Evolutionary conservation across 2,797 vertebrate genomes (phyloP).

Genomic region (Selene dorsalis): DNA sequence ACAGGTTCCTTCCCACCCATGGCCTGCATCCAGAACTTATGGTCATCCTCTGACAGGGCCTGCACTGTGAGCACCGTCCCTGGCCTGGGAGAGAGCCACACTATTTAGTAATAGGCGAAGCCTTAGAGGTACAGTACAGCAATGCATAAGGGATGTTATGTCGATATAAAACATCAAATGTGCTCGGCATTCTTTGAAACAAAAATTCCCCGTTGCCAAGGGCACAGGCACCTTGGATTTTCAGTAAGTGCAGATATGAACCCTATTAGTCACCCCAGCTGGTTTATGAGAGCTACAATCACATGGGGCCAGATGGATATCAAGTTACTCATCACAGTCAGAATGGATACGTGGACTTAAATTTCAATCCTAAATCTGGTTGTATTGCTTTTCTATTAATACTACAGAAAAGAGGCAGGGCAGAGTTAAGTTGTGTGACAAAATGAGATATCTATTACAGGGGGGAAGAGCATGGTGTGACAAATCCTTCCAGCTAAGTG

Average conservation of each 20-base stretch:
- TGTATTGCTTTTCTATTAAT: slow-evolving; percentile 73
- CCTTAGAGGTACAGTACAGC: not conserved
- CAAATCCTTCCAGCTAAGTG: slow-evolving; percentile 40
- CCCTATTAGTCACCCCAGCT: slow-evolving; percentile 43
- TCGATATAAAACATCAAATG: slow-evolving; percentile 22
- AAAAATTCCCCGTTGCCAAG: slow-evolving; percentile 10
- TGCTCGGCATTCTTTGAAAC: not conserved
- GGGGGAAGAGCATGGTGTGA: slow-evolving; percentile 47
- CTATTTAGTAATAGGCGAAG: slow-evolving; percentile 40
- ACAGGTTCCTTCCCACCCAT: slow-evolving; percentile 98
- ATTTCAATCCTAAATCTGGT: slow-evolving; percentile 66
- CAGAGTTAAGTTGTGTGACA: slow-evolving; percentile 62
- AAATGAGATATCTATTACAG: slow-evolving; percentile 66
- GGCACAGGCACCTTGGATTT: slow-evolving; percentile 33
- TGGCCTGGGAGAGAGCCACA: slow-evolving; percentile 82
- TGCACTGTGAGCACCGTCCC: slow-evolving; percentile 93
- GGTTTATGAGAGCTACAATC: slow-evolving; percentile 38
- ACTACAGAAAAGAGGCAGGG: slow-evolving; percentile 51
- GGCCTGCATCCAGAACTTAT: slow-evolving; percentile 95
- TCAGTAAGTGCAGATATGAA: slow-evolving; percentile 44
- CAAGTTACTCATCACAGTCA: slow-evolving; percentile 54
- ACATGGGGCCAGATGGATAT: slow-evolving; percentile 53
- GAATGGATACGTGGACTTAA: slow-evolving; percentile 52
- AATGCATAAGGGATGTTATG: not conserved
- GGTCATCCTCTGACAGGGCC: slow-evolving; percentile 94